Conservation (phyloP, 2,113 vertebrate genomes). For the Carassius gibelio region DNA sequence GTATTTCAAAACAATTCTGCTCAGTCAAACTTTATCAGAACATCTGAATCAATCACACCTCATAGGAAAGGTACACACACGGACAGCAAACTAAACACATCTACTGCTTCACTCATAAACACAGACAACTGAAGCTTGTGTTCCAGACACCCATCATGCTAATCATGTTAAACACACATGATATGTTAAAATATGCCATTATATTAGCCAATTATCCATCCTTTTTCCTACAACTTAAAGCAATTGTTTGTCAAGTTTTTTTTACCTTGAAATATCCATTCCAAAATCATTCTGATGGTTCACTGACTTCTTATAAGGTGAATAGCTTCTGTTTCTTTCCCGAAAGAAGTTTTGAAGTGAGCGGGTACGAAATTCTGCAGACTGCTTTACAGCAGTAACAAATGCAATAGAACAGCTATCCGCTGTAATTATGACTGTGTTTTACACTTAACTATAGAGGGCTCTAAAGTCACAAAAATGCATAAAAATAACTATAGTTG, state of each 20-base stretch:
- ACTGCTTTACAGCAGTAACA: background rate
- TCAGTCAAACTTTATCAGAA: constrained; percentile 8
- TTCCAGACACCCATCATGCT: background rate
- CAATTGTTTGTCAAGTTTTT: background rate
- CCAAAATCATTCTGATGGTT: background rate
- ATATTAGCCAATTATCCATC: background rate
- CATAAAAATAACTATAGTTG: background rate
- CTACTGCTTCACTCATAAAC: constrained; percentile 8
- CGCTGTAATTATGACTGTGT: background rate
- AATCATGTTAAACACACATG: background rate
- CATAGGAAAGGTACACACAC: background rate
- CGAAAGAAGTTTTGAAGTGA: background rate
- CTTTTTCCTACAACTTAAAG: background rate
- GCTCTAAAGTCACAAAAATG: background rate
- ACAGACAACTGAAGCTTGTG: background rate
- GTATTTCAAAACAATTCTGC: background rate
- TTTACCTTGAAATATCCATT: background rate
- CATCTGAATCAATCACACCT: background rate
- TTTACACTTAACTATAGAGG: background rate
- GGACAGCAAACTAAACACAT: background rate
- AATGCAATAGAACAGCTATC: too few species aligned
- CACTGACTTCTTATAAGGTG: background rate
- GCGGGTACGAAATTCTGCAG: background rate
- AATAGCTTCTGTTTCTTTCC: background rate
- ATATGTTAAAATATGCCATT: background rate